A percentile compares a stretch with the other conserved stretches of the same genome.
Evolutionary conservation across 2,888 invertebrate genomes (phyloP).

Genomic region (Lysandra bellargus): DNA sequence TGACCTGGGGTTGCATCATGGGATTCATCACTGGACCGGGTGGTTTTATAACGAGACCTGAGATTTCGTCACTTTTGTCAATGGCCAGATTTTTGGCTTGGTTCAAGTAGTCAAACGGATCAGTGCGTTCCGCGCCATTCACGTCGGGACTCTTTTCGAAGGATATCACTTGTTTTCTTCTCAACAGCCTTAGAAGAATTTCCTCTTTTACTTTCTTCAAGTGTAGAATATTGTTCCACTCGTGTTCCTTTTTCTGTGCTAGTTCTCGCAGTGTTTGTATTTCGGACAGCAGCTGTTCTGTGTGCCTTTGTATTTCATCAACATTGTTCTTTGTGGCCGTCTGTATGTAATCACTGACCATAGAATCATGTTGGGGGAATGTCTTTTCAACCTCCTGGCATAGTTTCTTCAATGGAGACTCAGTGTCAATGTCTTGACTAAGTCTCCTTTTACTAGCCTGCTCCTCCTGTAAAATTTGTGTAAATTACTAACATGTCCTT

Average conservation of each 20-base stretch:
- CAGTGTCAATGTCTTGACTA: conserved; percentile 69
- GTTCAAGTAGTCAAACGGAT: conserved; percentile 70
- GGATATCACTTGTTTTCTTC: conserved; percentile 83
- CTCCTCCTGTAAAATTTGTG: conserved; percentile 57
- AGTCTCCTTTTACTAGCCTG: conserved; percentile 62
- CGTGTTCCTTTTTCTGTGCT: conserved; percentile 89
- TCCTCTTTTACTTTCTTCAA: conserved; percentile 93
- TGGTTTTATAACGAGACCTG: conserved; percentile 67
- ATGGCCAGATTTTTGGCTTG: conserved; percentile 70
- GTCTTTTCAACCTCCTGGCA: conserved; percentile 76
- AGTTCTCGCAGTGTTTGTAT: conserved; percentile 86
- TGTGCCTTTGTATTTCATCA: conserved; percentile 82
- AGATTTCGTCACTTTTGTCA: conserved; percentile 74
- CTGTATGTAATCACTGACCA: conserved; percentile 83
- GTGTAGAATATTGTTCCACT: conserved; percentile 91
- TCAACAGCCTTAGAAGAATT: conserved; percentile 84
- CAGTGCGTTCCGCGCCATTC: conserved; percentile 63
- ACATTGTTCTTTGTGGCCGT: conserved; percentile 81
- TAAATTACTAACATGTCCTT: not conserved
- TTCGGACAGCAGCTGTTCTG: conserved; percentile 83
- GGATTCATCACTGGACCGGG: conserved; percentile 60
- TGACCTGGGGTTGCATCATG: conserved; percentile 61
- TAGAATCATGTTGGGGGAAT: conserved; percentile 80
- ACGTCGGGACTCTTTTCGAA: conserved; percentile 69
- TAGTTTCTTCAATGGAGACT: conserved; percentile 72